Evolutionary conservation across 2,888 invertebrate genomes (phyloP).

Genomic region (Liopterus haemorrhoidalis): DNA sequence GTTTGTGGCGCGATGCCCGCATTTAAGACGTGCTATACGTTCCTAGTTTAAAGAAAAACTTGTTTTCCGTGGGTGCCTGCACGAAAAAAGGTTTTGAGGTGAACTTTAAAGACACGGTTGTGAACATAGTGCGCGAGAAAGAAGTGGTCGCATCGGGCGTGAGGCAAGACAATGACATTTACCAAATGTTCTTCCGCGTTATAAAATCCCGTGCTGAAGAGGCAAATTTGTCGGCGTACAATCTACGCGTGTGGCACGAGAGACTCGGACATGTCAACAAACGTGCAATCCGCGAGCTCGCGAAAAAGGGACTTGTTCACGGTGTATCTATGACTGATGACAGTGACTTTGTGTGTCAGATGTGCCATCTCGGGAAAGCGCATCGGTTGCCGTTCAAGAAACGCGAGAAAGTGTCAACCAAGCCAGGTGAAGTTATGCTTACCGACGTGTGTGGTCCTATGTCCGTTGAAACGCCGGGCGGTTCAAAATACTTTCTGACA

Average conservation of each 20-base stretch:
- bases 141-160: conserved; percentile 24
- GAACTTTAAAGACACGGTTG: conserved; percentile 19
- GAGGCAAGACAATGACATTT: conserved; percentile 27
- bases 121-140: conserved; percentile 11
- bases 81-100: conserved; percentile 23
- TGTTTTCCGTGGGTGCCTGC: conserved; percentile 34
- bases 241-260: conserved; percentile 28
- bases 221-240: conserved; percentile 25
- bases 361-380: conserved; percentile 31
- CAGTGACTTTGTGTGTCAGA: conserved; percentile 29
- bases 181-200: conserved; percentile 28
- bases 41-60: conserved; percentile 30
- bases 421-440: too few relatives aligned
- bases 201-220: conserved; percentile 13
- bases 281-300: conserved; percentile 25
- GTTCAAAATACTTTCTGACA: too few relatives aligned
- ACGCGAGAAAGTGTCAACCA: too few relatives aligned
- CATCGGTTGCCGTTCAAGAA: conserved; percentile 21
- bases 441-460: too few relatives aligned
- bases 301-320: conserved; percentile 24
- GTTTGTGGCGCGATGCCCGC: conserved; percentile 22
- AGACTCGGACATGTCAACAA: conserved; percentile 27
- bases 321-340: conserved; percentile 21
- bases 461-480: too few relatives aligned
- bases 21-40: conserved; percentile 33